Base-by-base conservation (phyloP, 2,113 vertebrate species). In the Ammospiza nelsoni region DNA sequence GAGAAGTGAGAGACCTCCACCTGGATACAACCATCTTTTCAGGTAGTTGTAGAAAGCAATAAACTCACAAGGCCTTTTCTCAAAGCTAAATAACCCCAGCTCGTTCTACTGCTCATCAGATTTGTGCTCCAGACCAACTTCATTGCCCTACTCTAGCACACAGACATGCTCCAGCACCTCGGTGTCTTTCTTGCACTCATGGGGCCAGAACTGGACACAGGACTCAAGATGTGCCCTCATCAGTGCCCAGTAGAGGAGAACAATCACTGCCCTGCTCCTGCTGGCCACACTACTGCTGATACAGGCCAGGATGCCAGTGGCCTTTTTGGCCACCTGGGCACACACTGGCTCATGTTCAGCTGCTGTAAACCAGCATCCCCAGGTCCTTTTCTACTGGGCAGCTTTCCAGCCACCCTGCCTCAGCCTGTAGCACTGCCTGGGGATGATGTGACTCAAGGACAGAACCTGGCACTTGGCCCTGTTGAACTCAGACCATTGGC, bases 251-350 rank as follows among this genome's bases (percentile, higher is more conserved):
- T 5, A 33, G 12, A 59, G 12, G 33, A 3, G 6, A 11, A 35
- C 12, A 11, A 46, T 41, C 90, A 31, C 37, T 78, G 23, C 33
- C 15, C 37, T 35, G 0, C 1, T 58, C 44, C 57, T 65, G 44
- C 24, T 52, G 62, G 28, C 19, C 43, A 52, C 19, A n/a, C 20
- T 29, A 24, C 2, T 71, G 8, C 16, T 52, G 33, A 51, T 25
- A 52, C 4, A 72, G 9, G n/a, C 21, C 17, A 39, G 37, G 20
- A 23, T 48, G 6, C 13, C 24, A 44, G 0, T 4, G 13, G 59
- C 43, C 11, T 52, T 52, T 48, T 15, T 71, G 33, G 15, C 49
- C 15, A 49, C 43, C 12, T 18, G 31, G 41, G 12, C 35, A 15
- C 61, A n/a, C 13, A 11, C 8, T 44, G 19, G 12, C 23, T 71